Evolutionary conservation across 2,888 invertebrate species (phyloP).

Genomic region (Suillia variegata): DNA sequence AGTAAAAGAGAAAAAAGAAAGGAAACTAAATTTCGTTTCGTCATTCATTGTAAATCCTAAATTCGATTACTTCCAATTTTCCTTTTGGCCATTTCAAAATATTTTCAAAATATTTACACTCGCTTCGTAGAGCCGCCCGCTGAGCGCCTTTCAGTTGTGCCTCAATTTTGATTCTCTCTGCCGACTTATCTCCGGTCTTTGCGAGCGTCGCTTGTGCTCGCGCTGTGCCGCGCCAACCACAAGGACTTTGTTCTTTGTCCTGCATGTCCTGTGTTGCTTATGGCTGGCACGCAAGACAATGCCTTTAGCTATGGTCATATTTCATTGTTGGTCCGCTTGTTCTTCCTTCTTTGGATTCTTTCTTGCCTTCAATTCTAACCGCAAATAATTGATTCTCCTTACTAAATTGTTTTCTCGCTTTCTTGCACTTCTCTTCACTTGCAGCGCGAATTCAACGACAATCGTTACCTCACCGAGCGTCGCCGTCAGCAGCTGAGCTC

Average conservation of each 20-base stretch:
- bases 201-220: neutral
- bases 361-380: constrained; percentile 42
- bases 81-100: constrained; percentile 35
- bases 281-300: no score
- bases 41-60: no score
- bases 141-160: constrained; percentile 20
- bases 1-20: no score
- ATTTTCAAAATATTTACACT: constrained; percentile 48
- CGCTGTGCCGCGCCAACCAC: constrained; percentile 27
- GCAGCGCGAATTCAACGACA: constrained; percentile 88
- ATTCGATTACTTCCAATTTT: constrained; percentile 21
- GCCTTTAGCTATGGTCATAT: constrained; percentile 50
- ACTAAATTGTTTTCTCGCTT: constrained; percentile 12
- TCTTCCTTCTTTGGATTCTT: neutral
- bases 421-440: constrained; percentile 30
- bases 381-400: constrained; percentile 57
- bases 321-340: constrained; percentile 27
- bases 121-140: constrained; percentile 38
- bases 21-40: constrained; percentile 23
- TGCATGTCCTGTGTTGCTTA: constrained; percentile 9
- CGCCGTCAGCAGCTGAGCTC: constrained; percentile 88
- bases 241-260: constrained; percentile 18
- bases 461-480: constrained; percentile 90
- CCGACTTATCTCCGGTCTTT: no score
- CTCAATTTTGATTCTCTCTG: neutral